Evolutionary conservation across 2,888 invertebrate genomes (phyloP), one percentile per base, ranked within the genome.

Genomic region (Callimorpha dominula): DNA sequence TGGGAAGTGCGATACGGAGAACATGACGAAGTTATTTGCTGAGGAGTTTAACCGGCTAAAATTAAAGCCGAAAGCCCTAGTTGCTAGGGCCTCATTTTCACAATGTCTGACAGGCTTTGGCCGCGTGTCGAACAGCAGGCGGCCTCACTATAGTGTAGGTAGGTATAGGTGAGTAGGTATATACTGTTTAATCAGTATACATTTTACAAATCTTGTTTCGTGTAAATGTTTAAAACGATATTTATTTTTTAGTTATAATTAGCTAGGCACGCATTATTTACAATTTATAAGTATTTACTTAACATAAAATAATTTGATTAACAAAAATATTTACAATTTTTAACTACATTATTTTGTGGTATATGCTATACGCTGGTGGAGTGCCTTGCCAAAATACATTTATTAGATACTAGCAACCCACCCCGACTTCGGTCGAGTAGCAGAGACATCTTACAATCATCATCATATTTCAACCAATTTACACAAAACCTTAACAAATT

Each of bases 81-180:
- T 60, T 60, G 60, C 12, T 31, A 14, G 11, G 31, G 31, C 60
- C 60, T 31, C 14, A 60, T 60, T 60, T 60, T 31, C 14, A 31
- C 6, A 31, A 31, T 7, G 31, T 11, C 31, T 31, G 0, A 60
- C 14, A 60, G 31, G 31, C 60, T 14, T 60, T 60, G 6, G 31
- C 60, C 60, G 31, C 31, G 31, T 60, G 60, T 60, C 31, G 31
- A 60, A 31, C 60, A 60, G 60, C 60, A 60, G 60, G 60, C 20
- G 31, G 12, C 31, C 60, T 60, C 2, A 31, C 12, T 31, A 31
- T 31, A 60, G 20, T 60, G 57, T 57, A 57, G 20, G 20, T 57
- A 57, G 31, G n/a, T n/a, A n/a, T n/a, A n/a, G n/a, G n/a, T n/a
- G n/a, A 57, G 57, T 20, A 57, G 20, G 20, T n/a, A 57, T 11